Conservation (phyloP, 2,797 vertebrate species). For the Cyprinella venusta region DNA sequence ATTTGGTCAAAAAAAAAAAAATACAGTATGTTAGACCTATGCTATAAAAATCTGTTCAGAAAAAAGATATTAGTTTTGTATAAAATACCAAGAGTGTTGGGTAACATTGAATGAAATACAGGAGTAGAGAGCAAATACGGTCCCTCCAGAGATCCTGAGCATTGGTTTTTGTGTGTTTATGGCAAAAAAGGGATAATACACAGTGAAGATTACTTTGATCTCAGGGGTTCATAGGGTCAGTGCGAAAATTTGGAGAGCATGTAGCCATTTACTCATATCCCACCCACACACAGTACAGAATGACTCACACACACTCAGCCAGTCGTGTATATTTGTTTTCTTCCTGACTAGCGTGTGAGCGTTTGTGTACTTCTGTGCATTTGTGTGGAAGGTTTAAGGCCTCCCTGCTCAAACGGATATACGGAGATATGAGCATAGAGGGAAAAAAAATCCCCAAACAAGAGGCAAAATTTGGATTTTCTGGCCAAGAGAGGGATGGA, state of each 20-base stretch:
- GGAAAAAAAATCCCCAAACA: constrained; percentile 41
- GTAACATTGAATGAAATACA: constrained; percentile 42
- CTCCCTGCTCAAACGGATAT: constrained; percentile 36
- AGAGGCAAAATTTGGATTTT: constrained; percentile 52
- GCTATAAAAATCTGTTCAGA: background rate
- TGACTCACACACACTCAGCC: constrained; percentile 26
- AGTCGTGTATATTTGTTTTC: constrained; percentile 16
- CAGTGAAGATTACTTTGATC: constrained; percentile 42
- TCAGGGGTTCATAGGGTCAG: constrained; percentile 35
- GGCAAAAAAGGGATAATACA: constrained; percentile 19
- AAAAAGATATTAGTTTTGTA: background rate
- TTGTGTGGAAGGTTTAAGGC: constrained; percentile 51
- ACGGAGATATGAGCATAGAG: constrained; percentile 50
- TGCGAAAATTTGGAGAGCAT: constrained; percentile 15
- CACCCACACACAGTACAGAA: constrained; percentile 34
- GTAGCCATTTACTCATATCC: constrained; percentile 46
- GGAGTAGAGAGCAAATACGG: background rate
- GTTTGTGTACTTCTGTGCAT: constrained; percentile 37
- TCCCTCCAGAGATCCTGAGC: constrained; percentile 1
- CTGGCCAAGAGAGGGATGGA: background rate
- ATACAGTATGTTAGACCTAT: background rate
- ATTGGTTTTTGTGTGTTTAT: constrained; percentile 30
- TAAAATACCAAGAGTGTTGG: constrained; percentile 56
- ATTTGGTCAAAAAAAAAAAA: background rate
- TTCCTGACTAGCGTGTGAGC: constrained; percentile 17